Evolutionary conservation across 2,888 invertebrate genomes (phyloP), one percentile per base, ranked within the genome.

Genomic region (Mamestra brassicae): DNA sequence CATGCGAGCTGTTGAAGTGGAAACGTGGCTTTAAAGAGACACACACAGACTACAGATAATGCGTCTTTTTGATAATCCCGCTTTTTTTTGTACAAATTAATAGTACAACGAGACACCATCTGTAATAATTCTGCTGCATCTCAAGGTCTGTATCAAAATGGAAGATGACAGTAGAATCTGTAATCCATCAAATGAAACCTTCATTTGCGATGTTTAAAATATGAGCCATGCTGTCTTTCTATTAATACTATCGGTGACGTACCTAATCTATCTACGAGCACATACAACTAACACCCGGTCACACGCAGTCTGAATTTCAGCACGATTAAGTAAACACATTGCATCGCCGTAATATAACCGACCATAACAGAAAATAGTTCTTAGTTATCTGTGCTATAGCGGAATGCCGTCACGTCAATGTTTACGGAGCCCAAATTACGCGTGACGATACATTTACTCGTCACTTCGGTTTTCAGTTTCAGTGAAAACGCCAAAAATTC

Each of bases 341-440:
- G 65, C 76, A 69, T 69, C 74, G 54, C 34, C 8, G 36, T 62
- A 78, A 79, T 78, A 78, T 65, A 78, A 71, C 64, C 71, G n/a
- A 66, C 57, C 65, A 78, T 79, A 76, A 82, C 78, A 85, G 73
- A 76, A 66, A 67, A 78, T 73, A 74, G 58, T 64, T 76, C 42
- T 58, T 63, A 68, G 82, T 77, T 76, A 74, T 79, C 10, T 57
- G 64, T 55, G 71, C 55, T 63, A 72, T 79, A 67, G 17, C 60
- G 71, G 62, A 60, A 73, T 66, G 26, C 55, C 72, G 65, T 76
- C 70, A 70, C 67, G 83, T 78, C 67, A 89, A 81, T 90, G 89
- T 92, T 92, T 90, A 90, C 84, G 76, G 74, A 78, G 73, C 89
- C 90, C 76, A 83, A 92, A 91, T 93, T 90, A 90, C 86, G 81